Evolutionary conservation across 2,888 invertebrate genomes (phyloP).

Genomic region (Druceiella hillmani): DNA sequence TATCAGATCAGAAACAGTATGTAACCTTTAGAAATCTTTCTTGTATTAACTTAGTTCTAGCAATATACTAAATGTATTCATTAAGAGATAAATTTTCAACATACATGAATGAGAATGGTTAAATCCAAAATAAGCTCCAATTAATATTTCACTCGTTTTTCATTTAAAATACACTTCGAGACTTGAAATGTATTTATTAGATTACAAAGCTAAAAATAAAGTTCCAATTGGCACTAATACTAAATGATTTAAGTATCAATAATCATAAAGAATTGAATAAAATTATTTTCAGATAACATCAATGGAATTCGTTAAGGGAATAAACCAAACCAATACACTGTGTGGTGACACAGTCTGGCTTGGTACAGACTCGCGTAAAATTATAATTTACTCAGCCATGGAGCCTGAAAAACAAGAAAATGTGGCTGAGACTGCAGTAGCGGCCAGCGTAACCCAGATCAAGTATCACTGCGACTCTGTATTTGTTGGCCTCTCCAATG

Average conservation of each 20-base stretch:
- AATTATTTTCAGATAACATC: conserved; percentile 55
- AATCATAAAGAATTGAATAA: conserved; percentile 4
- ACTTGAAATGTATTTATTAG: neutral
- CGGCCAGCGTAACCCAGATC: conserved; percentile 68
- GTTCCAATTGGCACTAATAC: neutral
- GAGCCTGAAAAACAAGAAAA: conserved; percentile 82
- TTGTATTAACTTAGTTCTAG: too few relatives aligned
- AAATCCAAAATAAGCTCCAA: too few relatives aligned
- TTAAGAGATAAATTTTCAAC: too few relatives aligned
- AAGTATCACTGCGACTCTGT: conserved; percentile 81
- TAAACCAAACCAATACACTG: conserved; percentile 44
- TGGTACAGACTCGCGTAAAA: conserved; percentile 79
- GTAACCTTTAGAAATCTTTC: too few relatives aligned
- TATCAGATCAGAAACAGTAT: too few relatives aligned
- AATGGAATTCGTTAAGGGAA: conserved; percentile 78
- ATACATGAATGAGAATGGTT: too few relatives aligned
- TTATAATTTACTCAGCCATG: conserved; percentile 76
- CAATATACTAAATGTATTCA: too few relatives aligned
- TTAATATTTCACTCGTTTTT: too few relatives aligned
- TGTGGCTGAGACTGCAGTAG: conserved; percentile 61
- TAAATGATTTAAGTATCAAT: neutral
- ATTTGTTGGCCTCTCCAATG: conserved; percentile 81
- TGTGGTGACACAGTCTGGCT: conserved; percentile 83
- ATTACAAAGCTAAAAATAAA: neutral
- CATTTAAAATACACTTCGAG: neutral